phyloP scores from a whole-genome alignment of 2,888 invertebrate species.

The Empis stercorea region DNA sequence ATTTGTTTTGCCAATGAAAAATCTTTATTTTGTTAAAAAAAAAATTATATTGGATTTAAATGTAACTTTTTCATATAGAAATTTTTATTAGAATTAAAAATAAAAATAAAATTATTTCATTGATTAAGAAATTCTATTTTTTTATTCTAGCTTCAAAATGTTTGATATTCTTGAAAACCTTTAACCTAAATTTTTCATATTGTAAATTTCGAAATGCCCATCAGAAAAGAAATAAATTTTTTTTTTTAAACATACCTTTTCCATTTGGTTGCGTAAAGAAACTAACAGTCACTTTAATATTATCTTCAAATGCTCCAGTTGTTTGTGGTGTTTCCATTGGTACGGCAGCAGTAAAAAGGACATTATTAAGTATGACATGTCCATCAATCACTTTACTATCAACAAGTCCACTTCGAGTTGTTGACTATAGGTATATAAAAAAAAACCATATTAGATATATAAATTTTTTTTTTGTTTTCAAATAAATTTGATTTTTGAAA shows the following conservation, averaged over 20 bases:
- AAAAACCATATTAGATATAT: background rate
- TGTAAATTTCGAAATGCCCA: too few species aligned
- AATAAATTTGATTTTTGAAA: background rate
- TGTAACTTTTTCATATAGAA: too few species aligned
- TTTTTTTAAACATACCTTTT: constrained; percentile 42
- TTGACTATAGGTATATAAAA: constrained; percentile 40
- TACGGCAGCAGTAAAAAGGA: constrained; percentile 75
- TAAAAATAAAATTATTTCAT: too few species aligned
- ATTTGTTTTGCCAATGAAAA: too few species aligned
- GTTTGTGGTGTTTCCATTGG: constrained; percentile 58
- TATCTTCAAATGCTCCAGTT: constrained; percentile 71
- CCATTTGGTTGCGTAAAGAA: constrained; percentile 62
- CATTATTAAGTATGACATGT: constrained; percentile 76
- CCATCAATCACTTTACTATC: constrained; percentile 79
- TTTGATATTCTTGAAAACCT: too few species aligned
- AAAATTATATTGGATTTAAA: too few species aligned
- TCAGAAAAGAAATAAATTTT: too few species aligned
- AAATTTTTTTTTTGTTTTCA: background rate
- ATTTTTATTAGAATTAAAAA: too few species aligned
- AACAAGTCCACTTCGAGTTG: constrained; percentile 57
- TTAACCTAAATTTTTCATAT: too few species aligned
- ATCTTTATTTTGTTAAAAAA: too few species aligned
- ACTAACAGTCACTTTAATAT: constrained; percentile 68
- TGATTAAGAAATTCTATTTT: too few species aligned
- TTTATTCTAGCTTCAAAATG: too few species aligned